Conservation (phyloP, 2,888 invertebrate genomes). For the Xanthia icteritia region DNA sequence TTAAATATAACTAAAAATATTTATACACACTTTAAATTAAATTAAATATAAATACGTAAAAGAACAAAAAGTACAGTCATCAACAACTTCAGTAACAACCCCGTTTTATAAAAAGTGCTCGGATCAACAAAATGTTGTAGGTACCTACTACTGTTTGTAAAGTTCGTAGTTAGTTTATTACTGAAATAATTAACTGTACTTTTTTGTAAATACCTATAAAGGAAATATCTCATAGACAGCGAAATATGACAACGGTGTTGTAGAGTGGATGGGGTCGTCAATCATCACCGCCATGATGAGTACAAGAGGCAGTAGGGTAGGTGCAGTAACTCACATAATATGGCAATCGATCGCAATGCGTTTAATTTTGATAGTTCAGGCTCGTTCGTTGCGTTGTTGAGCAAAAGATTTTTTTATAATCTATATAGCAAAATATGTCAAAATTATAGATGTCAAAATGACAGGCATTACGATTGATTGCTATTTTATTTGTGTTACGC, state of each 20-base stretch:
- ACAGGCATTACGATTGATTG: background rate
- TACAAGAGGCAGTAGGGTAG: background rate
- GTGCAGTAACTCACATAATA: background rate
- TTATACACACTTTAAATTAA: constrained; percentile 3
- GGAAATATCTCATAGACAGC: background rate
- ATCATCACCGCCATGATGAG: background rate
- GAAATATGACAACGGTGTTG: background rate
- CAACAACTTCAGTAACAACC: background rate
- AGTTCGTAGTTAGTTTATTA: background rate
- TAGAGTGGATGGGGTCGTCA: background rate
- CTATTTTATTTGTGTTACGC: background rate
- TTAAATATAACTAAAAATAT: constrained; percentile 16
- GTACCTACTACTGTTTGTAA: background rate
- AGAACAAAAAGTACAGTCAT: constrained; percentile 15
- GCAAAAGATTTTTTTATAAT: background rate
- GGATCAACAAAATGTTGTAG: background rate
- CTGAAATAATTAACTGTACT: constrained; percentile 10
- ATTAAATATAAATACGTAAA: constrained; percentile 3
- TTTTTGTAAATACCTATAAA: background rate
- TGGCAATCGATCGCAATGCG: background rate
- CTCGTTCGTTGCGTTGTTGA: background rate
- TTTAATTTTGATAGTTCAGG: background rate
- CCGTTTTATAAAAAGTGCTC: background rate
- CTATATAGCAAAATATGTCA: background rate
- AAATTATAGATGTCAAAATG: background rate